Percentiles rank a stretch among this genome's conserved stretches.
These are phyloP conservation scores for Coranthus polyacanthus DNA, from an alignment of 2,797 vertebrate species.

Conservation along the genomic window DNA sequence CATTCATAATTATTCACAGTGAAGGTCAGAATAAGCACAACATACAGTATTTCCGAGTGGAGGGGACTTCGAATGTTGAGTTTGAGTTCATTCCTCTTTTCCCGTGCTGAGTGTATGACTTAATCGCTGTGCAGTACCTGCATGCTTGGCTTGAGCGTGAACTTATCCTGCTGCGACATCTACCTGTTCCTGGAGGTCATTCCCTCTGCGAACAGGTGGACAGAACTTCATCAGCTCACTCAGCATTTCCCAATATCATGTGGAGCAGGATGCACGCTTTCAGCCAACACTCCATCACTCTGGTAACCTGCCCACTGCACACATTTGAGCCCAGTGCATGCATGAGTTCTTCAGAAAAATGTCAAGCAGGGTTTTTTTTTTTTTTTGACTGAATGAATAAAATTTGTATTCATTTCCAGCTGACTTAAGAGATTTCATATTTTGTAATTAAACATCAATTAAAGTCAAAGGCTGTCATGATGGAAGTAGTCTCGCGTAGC, in stretches of 20 bases:
- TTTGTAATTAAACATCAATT: slow-evolving; percentile 32
- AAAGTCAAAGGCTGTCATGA: slow-evolving; percentile 26
- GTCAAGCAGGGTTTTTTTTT: neutral
- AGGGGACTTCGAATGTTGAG: neutral
- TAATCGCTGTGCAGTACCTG: slow-evolving; percentile 28
- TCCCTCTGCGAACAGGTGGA: slow-evolving; percentile 78
- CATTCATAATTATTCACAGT: too few relatives aligned
- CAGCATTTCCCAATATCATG: slow-evolving; percentile 66
- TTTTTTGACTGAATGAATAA: slow-evolving; percentile 1
- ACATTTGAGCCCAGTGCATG: slow-evolving; percentile 23
- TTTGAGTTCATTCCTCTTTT: neutral
- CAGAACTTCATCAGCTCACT: slow-evolving; percentile 63
- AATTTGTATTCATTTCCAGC: slow-evolving; percentile 34
- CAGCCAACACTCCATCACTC: slow-evolving; percentile 64
- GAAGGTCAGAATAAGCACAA: too few relatives aligned
- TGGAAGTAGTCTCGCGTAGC: too few relatives aligned
- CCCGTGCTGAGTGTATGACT: neutral
- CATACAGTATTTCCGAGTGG: too few relatives aligned
- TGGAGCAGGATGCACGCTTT: slow-evolving; percentile 58
- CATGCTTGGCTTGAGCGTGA: slow-evolving; percentile 54
- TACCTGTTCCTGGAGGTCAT: slow-evolving; percentile 75
- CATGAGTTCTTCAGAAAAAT: slow-evolving; percentile 28
- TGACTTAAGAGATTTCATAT: slow-evolving; percentile 20
- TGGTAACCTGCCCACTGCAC: slow-evolving; percentile 70
- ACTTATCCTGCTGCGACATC: slow-evolving; percentile 55